phyloP scores from a whole-genome alignment of 2,888 invertebrate genomes.

The Tipula lateralis region DNA sequence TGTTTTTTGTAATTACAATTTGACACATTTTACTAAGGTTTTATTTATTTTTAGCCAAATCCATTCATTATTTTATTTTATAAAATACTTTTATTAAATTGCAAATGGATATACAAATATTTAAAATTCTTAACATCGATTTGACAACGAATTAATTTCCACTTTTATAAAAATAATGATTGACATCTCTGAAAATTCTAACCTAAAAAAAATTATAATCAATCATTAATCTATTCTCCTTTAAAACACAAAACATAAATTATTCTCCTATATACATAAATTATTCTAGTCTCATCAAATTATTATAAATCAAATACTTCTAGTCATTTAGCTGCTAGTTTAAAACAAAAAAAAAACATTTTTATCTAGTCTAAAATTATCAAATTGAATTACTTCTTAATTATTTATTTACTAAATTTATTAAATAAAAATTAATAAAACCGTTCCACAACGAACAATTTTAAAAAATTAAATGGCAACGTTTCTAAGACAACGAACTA shows the following conservation, averaged over 20 bases:
- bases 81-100: neutral
- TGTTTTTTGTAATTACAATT: neutral
- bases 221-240: neutral
- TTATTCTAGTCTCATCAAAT: neutral
- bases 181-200: neutral
- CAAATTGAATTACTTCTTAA: neutral
- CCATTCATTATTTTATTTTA: neutral
- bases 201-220: neutral
- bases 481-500: constrained; percentile 52
- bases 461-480: constrained; percentile 41
- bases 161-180: neutral
- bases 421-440: constrained; percentile 7
- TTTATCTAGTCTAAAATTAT: neutral
- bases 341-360: neutral
- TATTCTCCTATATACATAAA: constrained; percentile 14
- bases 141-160: neutral
- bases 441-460: constrained; percentile 28
- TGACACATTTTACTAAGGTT: neutral
- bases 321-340: constrained; percentile 1
- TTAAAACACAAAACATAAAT: neutral
- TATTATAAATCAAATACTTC: constrained; percentile 15
- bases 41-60: neutral
- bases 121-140: neutral
- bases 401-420: neutral
- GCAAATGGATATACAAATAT: neutral